Conservation (phyloP, 2,797 vertebrate species). For the Microctenopoma stevenorrisi region DNA sequence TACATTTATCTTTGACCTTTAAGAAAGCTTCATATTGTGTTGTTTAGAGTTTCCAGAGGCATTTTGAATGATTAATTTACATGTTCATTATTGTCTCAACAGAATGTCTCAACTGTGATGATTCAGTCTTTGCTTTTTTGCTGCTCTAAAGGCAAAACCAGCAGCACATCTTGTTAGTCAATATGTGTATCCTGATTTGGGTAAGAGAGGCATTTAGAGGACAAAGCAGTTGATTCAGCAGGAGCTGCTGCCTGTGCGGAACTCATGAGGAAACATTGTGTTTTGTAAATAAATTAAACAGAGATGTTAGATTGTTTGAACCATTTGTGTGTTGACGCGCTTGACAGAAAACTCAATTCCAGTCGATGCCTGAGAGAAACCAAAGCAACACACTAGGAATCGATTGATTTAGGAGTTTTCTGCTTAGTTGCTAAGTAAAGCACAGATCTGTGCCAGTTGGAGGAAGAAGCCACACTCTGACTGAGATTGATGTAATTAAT, state of each 20-base stretch:
- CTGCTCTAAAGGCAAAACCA: conserved; percentile 8
- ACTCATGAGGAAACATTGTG: neutral
- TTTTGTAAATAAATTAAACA: neutral
- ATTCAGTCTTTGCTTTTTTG: conserved; percentile 1
- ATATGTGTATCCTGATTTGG: conserved; percentile 12
- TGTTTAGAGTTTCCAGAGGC: neutral
- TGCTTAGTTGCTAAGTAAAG: neutral
- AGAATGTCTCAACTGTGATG: neutral
- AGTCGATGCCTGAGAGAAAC: neutral
- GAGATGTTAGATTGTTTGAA: neutral
- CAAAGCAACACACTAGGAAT: neutral
- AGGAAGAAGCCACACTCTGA: conserved; percentile 12
- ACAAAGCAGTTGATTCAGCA: conserved; percentile 7
- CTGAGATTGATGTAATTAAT: conserved; percentile 20
- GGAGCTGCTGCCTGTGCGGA: neutral
- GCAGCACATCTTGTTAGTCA: conserved; percentile 17
- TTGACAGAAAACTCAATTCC: neutral
- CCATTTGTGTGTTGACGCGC: neutral
- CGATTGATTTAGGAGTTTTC: neutral
- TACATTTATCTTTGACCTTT: neutral
- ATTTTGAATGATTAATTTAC: conserved; percentile 2
- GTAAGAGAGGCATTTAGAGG: conserved; percentile 3
- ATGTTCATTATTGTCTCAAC: neutral
- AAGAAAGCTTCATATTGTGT: neutral
- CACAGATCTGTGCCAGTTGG: neutral